phyloP scores from a whole-genome alignment of 2,797 vertebrate genomes.

The Cossypha heuglini region DNA sequence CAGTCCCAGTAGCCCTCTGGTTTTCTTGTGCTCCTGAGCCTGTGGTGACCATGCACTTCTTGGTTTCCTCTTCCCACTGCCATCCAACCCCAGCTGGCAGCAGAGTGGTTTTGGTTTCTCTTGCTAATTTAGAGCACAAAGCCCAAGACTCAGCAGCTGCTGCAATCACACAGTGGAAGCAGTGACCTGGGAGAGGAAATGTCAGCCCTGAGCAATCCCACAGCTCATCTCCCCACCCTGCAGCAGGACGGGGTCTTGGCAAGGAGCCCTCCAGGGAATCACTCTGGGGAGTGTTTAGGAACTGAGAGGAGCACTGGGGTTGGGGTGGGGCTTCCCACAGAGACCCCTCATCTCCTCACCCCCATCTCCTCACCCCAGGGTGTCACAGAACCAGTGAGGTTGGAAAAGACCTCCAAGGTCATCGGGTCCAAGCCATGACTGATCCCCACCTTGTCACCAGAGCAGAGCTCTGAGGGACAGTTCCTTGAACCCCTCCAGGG shows the following conservation, averaged over 20 bases:
- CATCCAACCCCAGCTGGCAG: neutral
- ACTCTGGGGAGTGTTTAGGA: neutral
- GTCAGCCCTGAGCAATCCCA: neutral
- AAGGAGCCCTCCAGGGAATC: neutral
- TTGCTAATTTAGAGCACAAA: neutral
- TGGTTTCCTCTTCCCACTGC: neutral
- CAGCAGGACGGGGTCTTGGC: neutral
- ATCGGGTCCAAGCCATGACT: rapidly evolving
- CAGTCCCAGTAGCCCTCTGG: rapidly evolving
- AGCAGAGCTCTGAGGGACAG: neutral
- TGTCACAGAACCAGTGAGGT: rapidly evolving
- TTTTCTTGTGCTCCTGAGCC: neutral
- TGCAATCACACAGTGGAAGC: neutral
- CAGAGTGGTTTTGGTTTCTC: neutral
- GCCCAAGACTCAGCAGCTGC: neutral
- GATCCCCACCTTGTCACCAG: neutral
- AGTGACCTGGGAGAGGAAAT: neutral
- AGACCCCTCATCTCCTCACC: neutral
- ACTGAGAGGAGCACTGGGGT: neutral
- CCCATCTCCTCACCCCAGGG: rapidly evolving
- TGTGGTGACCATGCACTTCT: rapidly evolving
- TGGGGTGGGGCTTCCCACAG: neutral
- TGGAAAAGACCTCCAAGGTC: neutral
- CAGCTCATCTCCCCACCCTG: neutral
- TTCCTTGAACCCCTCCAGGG: neutral